Evolutionary conservation across 2,888 invertebrate genomes (phyloP).

Genomic region (Siphonodentalium dalli): DNA sequence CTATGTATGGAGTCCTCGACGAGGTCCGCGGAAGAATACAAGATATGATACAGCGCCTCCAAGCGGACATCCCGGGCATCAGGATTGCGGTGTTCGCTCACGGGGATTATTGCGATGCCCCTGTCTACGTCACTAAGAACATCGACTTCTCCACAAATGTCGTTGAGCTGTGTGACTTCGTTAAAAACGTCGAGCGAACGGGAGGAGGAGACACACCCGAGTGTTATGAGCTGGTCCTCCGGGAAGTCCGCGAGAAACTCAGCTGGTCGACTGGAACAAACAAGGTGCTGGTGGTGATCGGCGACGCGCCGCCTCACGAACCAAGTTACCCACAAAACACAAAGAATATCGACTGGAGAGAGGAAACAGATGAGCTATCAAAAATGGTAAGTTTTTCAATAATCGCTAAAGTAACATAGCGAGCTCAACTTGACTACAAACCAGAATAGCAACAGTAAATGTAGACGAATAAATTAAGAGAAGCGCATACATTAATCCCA

Average conservation of each 20-base stretch:
- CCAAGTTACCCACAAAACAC: slow-evolving; percentile 25
- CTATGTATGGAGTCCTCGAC: slow-evolving; percentile 45
- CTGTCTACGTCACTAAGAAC: slow-evolving; percentile 46
- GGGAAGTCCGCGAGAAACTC: slow-evolving; percentile 33
- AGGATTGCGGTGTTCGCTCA: slow-evolving; percentile 58
- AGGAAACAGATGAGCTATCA: slow-evolving; percentile 11
- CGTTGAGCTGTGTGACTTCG: slow-evolving; percentile 38
- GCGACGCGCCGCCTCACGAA: slow-evolving; percentile 36
- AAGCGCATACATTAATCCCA: too few relatives aligned
- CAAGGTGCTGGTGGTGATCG: slow-evolving; percentile 41
- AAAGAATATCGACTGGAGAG: slow-evolving; percentile 38
- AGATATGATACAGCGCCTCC: slow-evolving; percentile 51
- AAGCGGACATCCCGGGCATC: slow-evolving; percentile 53
- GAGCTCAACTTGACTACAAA: too few relatives aligned
- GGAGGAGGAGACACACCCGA: slow-evolving; percentile 37
- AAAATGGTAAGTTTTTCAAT: slow-evolving; percentile 4
- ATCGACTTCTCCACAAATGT: slow-evolving; percentile 43
- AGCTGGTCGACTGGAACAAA: slow-evolving; percentile 40
- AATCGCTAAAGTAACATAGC: too few relatives aligned
- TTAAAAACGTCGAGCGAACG: slow-evolving; percentile 30
- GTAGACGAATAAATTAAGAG: too few relatives aligned
- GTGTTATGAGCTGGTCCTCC: slow-evolving; percentile 32
- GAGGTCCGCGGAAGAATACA: slow-evolving; percentile 41
- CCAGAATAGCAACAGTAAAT: too few relatives aligned
- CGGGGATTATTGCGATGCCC: slow-evolving; percentile 56